Evolutionary conservation across 1,140 invertebrate genomes (phyloP).

Genomic region (Piezodorus guildinii): DNA sequence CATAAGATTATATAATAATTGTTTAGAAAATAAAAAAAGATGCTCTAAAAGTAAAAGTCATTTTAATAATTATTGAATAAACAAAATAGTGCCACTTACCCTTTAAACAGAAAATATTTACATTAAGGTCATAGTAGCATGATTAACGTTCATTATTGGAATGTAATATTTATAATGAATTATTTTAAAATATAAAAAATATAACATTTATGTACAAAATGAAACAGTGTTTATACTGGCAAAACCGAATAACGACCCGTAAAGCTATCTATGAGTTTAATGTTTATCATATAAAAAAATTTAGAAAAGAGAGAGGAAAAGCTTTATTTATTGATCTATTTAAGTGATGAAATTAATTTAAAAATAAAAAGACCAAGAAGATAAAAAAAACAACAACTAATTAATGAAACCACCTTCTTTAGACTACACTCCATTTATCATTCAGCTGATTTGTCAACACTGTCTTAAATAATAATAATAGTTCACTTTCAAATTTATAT

Average conservation of each 20-base stretch:
- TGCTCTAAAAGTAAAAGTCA: neutral
- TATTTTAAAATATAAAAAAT: slow-evolving; percentile 14
- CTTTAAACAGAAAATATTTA: neutral
- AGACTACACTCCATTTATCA: neutral
- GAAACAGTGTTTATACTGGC: slow-evolving; percentile 12
- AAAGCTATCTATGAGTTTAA: too few relatives aligned
- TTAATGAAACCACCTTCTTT: too few relatives aligned
- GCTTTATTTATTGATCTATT: too few relatives aligned
- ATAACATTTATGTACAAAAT: slow-evolving; percentile 13
- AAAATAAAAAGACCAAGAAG: too few relatives aligned
- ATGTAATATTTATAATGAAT: slow-evolving; percentile 3
- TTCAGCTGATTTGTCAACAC: slow-evolving; percentile 8
- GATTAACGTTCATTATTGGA: slow-evolving; percentile 2
- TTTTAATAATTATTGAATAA: neutral
- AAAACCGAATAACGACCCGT: too few relatives aligned
- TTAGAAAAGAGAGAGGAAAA: too few relatives aligned
- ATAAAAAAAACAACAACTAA: too few relatives aligned
- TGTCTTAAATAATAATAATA: slow-evolving; percentile 8
- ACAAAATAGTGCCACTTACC: neutral
- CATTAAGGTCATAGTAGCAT: neutral
- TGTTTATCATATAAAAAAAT: too few relatives aligned
- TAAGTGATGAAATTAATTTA: too few relatives aligned
- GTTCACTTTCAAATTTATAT: slow-evolving; percentile 14
- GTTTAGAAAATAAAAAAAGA: too few relatives aligned
- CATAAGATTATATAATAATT: too few relatives aligned